These are phyloP conservation scores for Isaurus tuberculatus DNA, from an alignment of 92 coral and sea anemone species.

Conservation along the genomic window DNA sequence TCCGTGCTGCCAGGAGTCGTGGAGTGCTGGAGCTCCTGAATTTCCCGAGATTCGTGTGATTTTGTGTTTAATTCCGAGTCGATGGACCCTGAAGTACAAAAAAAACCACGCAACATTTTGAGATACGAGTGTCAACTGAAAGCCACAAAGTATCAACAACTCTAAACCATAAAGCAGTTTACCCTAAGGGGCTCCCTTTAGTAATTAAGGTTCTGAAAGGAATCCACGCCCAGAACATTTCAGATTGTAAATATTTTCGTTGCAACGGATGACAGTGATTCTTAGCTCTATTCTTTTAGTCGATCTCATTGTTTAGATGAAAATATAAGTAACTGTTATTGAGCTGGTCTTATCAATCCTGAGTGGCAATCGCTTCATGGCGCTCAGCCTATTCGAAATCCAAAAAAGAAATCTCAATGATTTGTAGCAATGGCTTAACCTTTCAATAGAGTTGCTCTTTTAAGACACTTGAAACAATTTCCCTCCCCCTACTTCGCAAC, in stretches of 20 bases:
- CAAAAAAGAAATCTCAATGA: constrained; percentile 80
- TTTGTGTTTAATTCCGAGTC: constrained; percentile 86
- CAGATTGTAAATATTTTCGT: constrained; percentile 95
- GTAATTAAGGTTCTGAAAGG: constrained; percentile 97
- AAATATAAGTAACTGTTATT: constrained; percentile 28
- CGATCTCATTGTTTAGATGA: constrained; percentile 35
- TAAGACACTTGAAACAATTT: constrained; percentile 96
- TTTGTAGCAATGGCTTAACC: constrained; percentile 96
- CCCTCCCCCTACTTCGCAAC: constrained; percentile 99
- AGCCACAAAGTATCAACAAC: constrained; percentile 89
- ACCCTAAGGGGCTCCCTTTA: constrained; percentile 95
- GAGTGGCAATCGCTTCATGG: constrained; percentile 43
- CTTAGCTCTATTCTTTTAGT: constrained; percentile 37
- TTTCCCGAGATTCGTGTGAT: constrained; percentile 80
- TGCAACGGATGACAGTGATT: constrained; percentile 89
- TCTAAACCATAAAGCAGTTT: constrained; percentile 89
- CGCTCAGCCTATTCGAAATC: constrained; percentile 49
- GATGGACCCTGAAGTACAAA: constrained; percentile 86
- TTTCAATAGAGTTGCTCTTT: constrained; percentile 97
- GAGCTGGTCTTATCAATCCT: neutral
- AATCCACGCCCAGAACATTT: constrained; percentile 98
- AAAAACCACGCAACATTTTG: constrained; percentile 50
- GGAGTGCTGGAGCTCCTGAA: constrained; percentile 87
- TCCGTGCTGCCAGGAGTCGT: constrained; percentile 84
- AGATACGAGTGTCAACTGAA: constrained; percentile 90